Conservation (phyloP, 1,140 invertebrate species). For the Drosophila biarmipes region DNA sequence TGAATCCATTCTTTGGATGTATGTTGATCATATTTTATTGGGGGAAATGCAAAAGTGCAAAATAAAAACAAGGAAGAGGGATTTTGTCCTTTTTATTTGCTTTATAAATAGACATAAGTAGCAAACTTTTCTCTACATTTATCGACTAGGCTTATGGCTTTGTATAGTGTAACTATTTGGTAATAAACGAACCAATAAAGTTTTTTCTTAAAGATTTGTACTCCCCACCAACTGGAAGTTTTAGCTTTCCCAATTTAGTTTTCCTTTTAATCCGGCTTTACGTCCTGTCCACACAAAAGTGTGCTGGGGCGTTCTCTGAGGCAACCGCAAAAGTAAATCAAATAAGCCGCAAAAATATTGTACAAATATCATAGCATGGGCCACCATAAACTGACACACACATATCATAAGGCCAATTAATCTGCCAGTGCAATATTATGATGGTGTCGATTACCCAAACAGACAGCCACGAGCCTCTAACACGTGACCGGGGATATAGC, state of each 20-base stretch:
- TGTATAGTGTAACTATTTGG: too few species aligned
- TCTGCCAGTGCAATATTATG: conserved; percentile 71
- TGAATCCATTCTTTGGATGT: conserved; percentile 2
- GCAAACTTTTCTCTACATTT: too few species aligned
- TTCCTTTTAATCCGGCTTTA: conserved; percentile 8
- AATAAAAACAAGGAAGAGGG: not conserved
- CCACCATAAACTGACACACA: conserved; percentile 4
- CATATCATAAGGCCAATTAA: conserved; percentile 55
- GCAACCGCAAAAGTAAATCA: conserved; percentile 40
- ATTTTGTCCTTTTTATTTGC: not conserved
- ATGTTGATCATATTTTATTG: conserved; percentile 28
- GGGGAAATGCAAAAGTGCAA: too few species aligned
- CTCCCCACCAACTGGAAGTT: not conserved
- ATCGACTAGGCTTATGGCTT: too few species aligned
- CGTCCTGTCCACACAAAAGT: not conserved
- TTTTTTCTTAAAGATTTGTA: not conserved
- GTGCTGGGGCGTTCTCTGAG: conserved; percentile 4
- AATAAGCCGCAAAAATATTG: conserved; percentile 58
- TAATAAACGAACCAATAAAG: too few species aligned
- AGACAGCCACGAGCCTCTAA: conserved; percentile 47
- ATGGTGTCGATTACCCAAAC: conserved; percentile 74
- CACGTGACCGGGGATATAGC: conserved; percentile 51
- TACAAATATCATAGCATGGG: conserved; percentile 10
- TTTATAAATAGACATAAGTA: too few species aligned
- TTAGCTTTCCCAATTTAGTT: not conserved